These are phyloP conservation scores for Buceros bicornis DNA, from an alignment of 2,797 vertebrate species.

Conservation along the genomic window DNA sequence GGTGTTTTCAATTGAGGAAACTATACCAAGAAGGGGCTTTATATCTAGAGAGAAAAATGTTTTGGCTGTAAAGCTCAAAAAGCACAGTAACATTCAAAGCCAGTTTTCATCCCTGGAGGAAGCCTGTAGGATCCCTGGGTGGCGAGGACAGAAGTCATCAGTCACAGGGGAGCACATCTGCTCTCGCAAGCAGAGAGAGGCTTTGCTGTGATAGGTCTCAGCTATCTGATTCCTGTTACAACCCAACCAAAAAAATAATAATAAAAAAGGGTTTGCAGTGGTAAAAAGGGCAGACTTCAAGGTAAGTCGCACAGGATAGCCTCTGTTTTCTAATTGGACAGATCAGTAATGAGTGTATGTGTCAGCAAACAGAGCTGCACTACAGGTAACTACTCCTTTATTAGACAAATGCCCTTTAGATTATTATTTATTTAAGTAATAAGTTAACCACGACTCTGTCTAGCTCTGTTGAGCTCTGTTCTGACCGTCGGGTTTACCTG, in stretches of 20 bases:
- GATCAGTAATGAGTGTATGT: neutral
- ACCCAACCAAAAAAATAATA: no score
- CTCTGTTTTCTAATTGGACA: neutral
- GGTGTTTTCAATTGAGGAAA: neutral
- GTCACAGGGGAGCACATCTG: neutral
- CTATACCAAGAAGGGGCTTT: neutral
- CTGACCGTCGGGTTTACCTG: neutral
- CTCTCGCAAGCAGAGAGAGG: neutral
- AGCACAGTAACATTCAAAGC: neutral
- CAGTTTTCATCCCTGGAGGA: neutral
- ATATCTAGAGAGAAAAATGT: neutral
- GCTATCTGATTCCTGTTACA: neutral
- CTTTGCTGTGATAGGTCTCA: neutral
- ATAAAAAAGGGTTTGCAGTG: rapidly evolving
- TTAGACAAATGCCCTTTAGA: neutral
- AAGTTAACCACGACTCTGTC: neutral
- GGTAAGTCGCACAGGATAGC: neutral
- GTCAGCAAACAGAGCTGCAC: neutral
- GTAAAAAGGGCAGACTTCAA: neutral
- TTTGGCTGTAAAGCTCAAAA: neutral
- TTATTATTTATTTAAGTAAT: neutral
- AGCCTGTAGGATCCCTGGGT: neutral
- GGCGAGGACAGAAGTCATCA: neutral
- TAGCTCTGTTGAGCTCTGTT: neutral
- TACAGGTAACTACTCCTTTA: neutral